These are phyloP conservation scores for Pandemis heparana DNA, from an alignment of 2,888 invertebrate species.

Conservation along the genomic window DNA sequence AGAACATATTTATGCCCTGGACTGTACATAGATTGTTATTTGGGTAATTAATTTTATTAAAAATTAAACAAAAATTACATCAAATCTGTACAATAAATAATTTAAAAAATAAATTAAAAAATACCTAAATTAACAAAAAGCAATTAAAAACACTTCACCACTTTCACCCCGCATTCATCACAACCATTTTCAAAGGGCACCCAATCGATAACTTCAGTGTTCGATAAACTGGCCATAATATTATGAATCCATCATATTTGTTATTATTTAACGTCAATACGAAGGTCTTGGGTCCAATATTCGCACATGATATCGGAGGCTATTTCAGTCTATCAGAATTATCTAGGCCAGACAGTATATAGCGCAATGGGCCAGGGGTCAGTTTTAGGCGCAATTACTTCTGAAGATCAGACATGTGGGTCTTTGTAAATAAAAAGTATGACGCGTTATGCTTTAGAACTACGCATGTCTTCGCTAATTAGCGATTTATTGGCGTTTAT, in stretches of 20 bases:
- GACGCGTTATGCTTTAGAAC: constrained; percentile 8
- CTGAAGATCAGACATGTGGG: constrained; percentile 21
- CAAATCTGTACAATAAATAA: no score
- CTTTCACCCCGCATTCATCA: background rate
- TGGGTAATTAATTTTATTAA: no score
- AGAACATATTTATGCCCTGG: no score
- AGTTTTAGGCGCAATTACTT: constrained; percentile 38
- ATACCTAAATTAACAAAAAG: no score
- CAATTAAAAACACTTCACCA: background rate
- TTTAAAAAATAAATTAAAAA: no score
- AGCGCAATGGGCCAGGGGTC: constrained; percentile 23
- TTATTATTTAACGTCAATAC: constrained; percentile 12
- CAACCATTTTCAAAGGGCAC: background rate
- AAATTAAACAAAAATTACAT: no score
- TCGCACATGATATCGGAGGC: constrained; percentile 23
- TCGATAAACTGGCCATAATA: constrained; percentile 12
- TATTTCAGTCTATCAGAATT: constrained; percentile 40
- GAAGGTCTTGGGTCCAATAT: constrained; percentile 39
- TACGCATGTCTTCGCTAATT: background rate
- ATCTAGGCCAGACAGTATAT: constrained; percentile 39
- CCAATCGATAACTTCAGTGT: background rate
- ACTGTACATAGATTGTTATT: no score
- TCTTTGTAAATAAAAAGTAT: constrained; percentile 1
- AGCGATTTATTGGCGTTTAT: background rate
- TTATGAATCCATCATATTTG: constrained; percentile 11